Evolutionary conservation across 1,140 invertebrate genomes (phyloP), one percentile per base, ranked within the genome.

Genomic region (Riptortus pedestris): DNA sequence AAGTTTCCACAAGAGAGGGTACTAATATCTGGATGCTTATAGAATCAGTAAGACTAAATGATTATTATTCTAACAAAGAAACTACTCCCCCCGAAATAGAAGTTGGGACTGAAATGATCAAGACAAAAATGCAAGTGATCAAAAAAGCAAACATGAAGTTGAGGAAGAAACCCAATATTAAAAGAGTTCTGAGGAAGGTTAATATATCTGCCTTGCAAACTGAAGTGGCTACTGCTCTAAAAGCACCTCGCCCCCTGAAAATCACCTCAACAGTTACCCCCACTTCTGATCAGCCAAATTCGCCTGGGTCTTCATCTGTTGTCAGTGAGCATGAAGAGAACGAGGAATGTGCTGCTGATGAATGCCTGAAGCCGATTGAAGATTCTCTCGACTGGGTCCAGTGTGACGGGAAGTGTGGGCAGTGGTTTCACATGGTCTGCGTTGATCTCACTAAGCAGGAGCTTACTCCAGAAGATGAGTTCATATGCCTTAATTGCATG

Each of bases 361-460:
- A 80, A 67, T 95, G 92, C 74, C 74, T 89, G 47, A 82, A 85
- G 72, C 89, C 89, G 22, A 83, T 83, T 38, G 84, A 84, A 84
- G 75, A 72, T 63, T 86, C 91, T 75, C 90, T 96, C 14, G 90
- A 95, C 73, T 98, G 95, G 94, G 91, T 97, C 58, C 92, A 96
- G 72, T 98, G 94, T 77, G 94, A 98, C 73, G 87, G 87, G 22
- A 88, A 87, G 14, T 97, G 94, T 77, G 89, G 96, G 71, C 83
- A 87, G 68, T 97, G 94, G 94, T 96, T 94, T 76, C 95, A 98
- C 75, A 88, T 96, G 81, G 82, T 90, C 66, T 98, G 95, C 76
- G 89, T 96, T 29, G 93, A 93, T 0, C 79, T 96, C 3, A 85
- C 83, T 61, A 84, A 86, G 33, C 83, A 83, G 62, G 87, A 95